phyloP scores from a whole-genome alignment of 2,888 invertebrate species.

The Apamea anceps region DNA sequence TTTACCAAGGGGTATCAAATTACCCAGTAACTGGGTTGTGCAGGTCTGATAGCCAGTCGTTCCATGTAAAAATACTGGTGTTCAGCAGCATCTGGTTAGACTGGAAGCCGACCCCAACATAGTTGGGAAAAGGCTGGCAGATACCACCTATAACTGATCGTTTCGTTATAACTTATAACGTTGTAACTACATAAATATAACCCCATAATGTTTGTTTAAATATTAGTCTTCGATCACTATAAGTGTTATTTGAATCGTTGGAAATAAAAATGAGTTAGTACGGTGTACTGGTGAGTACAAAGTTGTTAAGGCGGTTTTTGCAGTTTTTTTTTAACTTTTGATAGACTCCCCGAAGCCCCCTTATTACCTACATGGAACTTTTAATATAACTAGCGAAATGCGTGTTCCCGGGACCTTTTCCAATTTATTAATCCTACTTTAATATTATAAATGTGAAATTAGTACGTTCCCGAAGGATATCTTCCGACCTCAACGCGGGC shows the following conservation, averaged over 20 bases:
- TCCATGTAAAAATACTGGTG: background rate
- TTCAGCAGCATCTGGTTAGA: background rate
- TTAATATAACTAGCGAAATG: no score
- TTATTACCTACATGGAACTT: no score
- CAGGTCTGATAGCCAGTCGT: background rate
- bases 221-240: conserved; percentile 29
- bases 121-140: background rate
- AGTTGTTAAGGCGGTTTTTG: background rate
- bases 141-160: background rate
- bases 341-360: no score
- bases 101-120: background rate
- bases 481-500: no score
- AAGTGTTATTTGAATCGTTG: conserved; percentile 45
- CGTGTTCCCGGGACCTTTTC: no score
- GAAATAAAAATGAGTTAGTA: conserved; percentile 33
- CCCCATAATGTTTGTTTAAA: conserved; percentile 42
- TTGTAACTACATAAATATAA: conserved; percentile 3
- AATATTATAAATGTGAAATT: no score
- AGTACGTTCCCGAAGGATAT: no score
- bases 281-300: conserved; percentile 27
- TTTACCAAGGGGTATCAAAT: background rate
- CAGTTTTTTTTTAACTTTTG: background rate
- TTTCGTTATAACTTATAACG: background rate
- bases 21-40: background rate
- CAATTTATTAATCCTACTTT: no score